A percentile compares a stretch with the other conserved stretches of the same genome.
Conservation (phyloP, 2,797 vertebrate genomes). For the Sebastes goodei region DNA sequence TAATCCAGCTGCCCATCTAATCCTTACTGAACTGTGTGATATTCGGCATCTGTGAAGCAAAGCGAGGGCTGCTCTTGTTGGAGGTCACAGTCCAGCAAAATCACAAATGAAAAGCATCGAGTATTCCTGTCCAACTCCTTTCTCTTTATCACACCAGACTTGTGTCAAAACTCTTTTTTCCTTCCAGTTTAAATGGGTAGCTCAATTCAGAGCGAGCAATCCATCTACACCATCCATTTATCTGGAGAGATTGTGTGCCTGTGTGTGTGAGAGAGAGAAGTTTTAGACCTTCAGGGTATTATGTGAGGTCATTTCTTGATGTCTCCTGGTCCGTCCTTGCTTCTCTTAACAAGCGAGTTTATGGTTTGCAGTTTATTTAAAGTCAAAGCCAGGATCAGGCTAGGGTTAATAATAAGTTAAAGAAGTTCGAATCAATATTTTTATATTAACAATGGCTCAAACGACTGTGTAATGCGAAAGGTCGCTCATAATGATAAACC, state of each 20-base stretch:
- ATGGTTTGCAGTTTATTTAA: constrained; percentile 33
- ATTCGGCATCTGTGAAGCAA: constrained; percentile 9
- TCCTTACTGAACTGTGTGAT: constrained; percentile 34
- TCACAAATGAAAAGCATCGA: neutral
- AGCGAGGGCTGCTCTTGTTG: neutral
- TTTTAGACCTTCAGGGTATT: constrained; percentile 32
- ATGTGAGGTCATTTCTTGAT: constrained; percentile 37
- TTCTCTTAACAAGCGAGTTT: constrained; percentile 32
- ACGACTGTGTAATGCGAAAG: constrained; percentile 17
- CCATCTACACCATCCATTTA: constrained; percentile 37
- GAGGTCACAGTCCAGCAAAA: constrained; percentile 20
- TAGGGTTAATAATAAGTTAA: neutral
- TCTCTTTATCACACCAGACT: constrained; percentile 8
- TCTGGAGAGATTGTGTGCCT: constrained; percentile 12
- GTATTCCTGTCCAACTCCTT: neutral
- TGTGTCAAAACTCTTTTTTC: constrained; percentile 25
- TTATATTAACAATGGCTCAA: constrained; percentile 23
- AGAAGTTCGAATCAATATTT: constrained; percentile 23
- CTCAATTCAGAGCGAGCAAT: constrained; percentile 25
- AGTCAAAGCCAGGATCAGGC: constrained; percentile 1
- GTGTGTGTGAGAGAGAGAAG: neutral
- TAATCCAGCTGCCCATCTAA: constrained; percentile 12
- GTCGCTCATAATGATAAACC: constrained; percentile 11
- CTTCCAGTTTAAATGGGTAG: constrained; percentile 21
- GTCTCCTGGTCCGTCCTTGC: constrained; percentile 18